phyloP scores from a whole-genome alignment of 2,113 vertebrate genomes.

The Opisthocomus hoazin region DNA sequence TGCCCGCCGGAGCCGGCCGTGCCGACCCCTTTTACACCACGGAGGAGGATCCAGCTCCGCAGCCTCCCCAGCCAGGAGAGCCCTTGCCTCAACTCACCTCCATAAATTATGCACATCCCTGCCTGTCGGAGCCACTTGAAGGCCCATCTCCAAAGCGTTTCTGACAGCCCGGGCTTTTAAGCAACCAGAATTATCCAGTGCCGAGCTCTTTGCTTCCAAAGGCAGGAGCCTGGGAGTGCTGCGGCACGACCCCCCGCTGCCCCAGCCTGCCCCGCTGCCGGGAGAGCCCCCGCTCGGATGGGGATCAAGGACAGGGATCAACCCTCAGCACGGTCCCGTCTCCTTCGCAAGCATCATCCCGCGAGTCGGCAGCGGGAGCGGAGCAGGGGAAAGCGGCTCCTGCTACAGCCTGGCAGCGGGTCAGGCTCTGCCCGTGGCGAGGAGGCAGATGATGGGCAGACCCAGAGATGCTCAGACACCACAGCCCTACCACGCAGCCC shows the following conservation, averaged over 20 bases:
- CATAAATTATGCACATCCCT: constrained; percentile 54
- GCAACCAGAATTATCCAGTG: constrained; percentile 29
- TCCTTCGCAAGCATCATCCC: not conserved
- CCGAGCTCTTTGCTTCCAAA: not conserved
- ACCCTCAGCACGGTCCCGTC: rapidly evolving
- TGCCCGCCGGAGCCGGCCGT: rapidly evolving
- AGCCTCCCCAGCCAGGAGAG: not conserved
- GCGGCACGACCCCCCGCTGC: not conserved
- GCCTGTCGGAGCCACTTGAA: constrained; percentile 24
- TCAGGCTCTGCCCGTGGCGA: not conserved
- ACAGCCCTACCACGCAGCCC: not conserved
- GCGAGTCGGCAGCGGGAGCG: rapidly evolving
- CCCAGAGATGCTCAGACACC: not conserved
- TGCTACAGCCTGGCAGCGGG: not conserved
- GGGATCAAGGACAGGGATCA: not conserved
- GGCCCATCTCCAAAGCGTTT: constrained; percentile 52
- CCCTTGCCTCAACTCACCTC: constrained; percentile 31
- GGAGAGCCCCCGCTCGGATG: not conserved
- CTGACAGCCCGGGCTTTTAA: constrained; percentile 67
- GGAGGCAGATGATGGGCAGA: not conserved
- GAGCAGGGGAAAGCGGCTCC: not conserved
- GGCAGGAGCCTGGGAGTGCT: not conserved
- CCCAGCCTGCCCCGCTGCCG: not conserved
- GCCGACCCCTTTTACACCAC: not conserved
- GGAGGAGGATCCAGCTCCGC: not conserved